A percentile compares a stretch with the other conserved stretches of the same genome.
phyloP scores from a whole-genome alignment of 2,888 invertebrate species.

The Drosophila kanekoi region DNA sequence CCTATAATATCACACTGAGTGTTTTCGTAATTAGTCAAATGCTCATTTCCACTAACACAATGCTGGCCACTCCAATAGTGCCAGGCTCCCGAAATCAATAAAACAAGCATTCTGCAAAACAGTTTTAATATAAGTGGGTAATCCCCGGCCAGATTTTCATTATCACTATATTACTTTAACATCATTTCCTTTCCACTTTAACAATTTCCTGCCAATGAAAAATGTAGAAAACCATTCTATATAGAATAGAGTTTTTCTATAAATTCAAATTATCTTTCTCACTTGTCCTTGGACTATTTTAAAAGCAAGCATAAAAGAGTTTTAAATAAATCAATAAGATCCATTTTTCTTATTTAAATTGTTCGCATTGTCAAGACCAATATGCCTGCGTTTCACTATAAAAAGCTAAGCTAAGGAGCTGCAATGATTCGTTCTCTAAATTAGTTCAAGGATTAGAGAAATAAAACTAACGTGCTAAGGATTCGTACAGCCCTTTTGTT shows the following conservation, averaged over 20 bases:
- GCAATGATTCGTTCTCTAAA: slow-evolving; percentile 56
- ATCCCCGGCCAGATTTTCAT: no score
- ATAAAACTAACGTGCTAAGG: slow-evolving; percentile 79
- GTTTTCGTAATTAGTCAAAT: slow-evolving; percentile 74
- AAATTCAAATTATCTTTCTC: no score
- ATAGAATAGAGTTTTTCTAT: no score
- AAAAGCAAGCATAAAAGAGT: not conserved
- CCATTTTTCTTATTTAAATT: slow-evolving; percentile 8
- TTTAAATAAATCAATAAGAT: not conserved
- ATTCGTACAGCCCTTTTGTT: slow-evolving; percentile 71
- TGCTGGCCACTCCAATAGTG: slow-evolving; percentile 26
- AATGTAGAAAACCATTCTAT: no score
- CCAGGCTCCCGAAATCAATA: not conserved
- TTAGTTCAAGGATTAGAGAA: slow-evolving; percentile 80
- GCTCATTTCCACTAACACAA: slow-evolving; percentile 52
- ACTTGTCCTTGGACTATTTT: not conserved
- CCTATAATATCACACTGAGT: slow-evolving; percentile 54
- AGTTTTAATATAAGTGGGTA: no score
- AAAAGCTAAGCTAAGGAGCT: slow-evolving; percentile 46
- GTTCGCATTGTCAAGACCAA: slow-evolving; percentile 21
- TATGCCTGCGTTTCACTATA: slow-evolving; percentile 50
- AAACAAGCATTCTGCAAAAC: no score
- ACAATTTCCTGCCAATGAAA: no score
- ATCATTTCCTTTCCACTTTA: no score
- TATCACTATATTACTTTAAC: no score